phyloP scores from a whole-genome alignment of 2,113 vertebrate species.

The Heterochromis multidens region DNA sequence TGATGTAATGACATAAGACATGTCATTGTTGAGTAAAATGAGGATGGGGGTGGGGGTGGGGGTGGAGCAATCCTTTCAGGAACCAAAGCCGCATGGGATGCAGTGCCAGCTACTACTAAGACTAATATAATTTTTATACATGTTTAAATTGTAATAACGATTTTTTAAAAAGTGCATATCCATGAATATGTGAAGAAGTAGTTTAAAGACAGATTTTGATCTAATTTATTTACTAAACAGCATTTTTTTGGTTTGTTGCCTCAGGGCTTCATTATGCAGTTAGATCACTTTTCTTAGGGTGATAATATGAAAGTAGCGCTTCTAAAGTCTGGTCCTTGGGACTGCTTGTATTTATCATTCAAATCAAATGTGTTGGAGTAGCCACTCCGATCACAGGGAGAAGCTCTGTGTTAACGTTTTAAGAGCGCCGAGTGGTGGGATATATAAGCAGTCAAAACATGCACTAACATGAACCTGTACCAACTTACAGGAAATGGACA shows the following conservation, averaged over 20 bases:
- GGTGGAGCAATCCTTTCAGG: not conserved
- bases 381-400: not conserved
- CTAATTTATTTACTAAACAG: not conserved
- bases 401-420: not conserved
- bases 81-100: not conserved
- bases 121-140: not conserved
- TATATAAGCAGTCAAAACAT: not conserved
- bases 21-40: too few species aligned
- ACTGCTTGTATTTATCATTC: not conserved
- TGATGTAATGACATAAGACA: too few species aligned
- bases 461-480: too few species aligned
- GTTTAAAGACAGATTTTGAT: not conserved
- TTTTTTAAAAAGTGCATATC: not conserved
- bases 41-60: too few species aligned
- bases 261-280: not conserved
- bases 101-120: not conserved
- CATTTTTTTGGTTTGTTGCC: not conserved
- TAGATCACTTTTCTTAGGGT: not conserved
- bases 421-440: not conserved
- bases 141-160: not conserved
- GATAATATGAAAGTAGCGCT: not conserved
- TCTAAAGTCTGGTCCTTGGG: not conserved
- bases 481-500: too few species aligned
- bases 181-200: not conserved
- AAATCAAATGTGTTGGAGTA: not conserved